A percentile compares a stretch with the other conserved stretches of the same genome.
phyloP scores from a whole-genome alignment of 2,888 invertebrate species.

The Theodoxus fluviatilis region DNA sequence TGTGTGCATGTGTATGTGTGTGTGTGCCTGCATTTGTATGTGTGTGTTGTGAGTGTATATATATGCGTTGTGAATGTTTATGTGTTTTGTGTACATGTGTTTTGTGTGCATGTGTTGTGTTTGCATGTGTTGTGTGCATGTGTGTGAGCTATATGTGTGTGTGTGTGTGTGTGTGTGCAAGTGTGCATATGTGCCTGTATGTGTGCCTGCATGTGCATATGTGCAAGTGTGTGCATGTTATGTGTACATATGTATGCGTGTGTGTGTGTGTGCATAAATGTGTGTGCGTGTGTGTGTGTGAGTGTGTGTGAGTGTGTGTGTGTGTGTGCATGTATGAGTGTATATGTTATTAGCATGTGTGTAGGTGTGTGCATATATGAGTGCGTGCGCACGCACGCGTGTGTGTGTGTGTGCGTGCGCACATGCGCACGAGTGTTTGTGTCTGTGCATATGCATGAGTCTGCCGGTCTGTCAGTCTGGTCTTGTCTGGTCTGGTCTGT shows the following conservation, averaged over 20 bases:
- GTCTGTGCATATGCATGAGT: neutral
- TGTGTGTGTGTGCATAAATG: slow-evolving; percentile 21
- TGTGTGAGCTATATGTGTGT: neutral
- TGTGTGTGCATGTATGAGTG: neutral
- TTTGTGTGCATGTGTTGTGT: no score
- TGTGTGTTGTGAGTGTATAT: no score
- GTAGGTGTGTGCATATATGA: neutral
- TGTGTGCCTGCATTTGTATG: no score
- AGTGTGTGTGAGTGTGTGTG: neutral
- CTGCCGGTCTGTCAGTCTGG: no score
- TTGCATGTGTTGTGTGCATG: neutral
- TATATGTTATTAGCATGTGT: neutral
- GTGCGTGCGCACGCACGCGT: neutral
- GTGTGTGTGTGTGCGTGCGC: neutral
- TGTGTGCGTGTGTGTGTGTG: slow-evolving; percentile 21
- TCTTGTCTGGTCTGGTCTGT: no score
- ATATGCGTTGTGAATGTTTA: no score
- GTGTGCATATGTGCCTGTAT: neutral
- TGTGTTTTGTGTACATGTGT: no score
- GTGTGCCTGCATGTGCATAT: neutral
- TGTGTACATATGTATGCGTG: neutral
- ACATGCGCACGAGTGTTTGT: neutral
- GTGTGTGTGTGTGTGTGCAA: neutral
- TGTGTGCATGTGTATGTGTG: no score
- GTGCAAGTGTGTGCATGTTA: neutral